Evolutionary conservation across 2,888 invertebrate genomes (phyloP).

Genomic region (Drosophila maculinotata): DNA sequence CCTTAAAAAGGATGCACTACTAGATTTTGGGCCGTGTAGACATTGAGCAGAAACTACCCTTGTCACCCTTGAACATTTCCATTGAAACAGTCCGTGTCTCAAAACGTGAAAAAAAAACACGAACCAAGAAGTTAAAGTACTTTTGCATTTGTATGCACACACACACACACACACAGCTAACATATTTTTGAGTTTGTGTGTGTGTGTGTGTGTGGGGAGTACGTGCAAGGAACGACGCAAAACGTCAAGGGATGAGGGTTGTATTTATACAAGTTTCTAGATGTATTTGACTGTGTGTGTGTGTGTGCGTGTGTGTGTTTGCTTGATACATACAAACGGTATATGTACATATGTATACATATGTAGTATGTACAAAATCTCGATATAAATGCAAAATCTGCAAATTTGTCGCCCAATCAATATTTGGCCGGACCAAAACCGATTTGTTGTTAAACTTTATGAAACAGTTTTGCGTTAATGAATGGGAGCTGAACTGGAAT

Average conservation of each 20-base stretch:
- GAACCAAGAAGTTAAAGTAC: slow-evolving; percentile 79
- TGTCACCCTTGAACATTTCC: slow-evolving; percentile 78
- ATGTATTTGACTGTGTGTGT: slow-evolving; percentile 20
- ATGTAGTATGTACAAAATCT: slow-evolving; percentile 27
- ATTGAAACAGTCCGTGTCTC: slow-evolving; percentile 69
- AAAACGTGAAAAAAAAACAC: slow-evolving; percentile 49
- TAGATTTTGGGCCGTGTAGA: slow-evolving; percentile 69
- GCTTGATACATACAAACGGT: slow-evolving; percentile 54
- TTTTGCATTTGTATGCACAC: slow-evolving; percentile 62
- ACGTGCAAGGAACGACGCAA: slow-evolving; percentile 65
- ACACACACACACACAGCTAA: slow-evolving; percentile 35
- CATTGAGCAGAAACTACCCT: slow-evolving; percentile 69
- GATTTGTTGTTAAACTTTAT: slow-evolving; percentile 15
- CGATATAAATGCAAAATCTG: slow-evolving; percentile 43
- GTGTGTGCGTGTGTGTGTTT: slow-evolving; percentile 30
- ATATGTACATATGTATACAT: slow-evolving; percentile 25
- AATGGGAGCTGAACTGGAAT: slow-evolving; percentile 23
- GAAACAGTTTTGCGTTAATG: slow-evolving; percentile 1
- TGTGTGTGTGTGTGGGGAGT: slow-evolving; percentile 28
- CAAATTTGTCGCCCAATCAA: slow-evolving; percentile 39
- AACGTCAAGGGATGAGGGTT: slow-evolving; percentile 78
- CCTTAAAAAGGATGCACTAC: slow-evolving; percentile 61
- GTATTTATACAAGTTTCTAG: slow-evolving; percentile 70
- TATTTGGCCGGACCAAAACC: slow-evolving; percentile 10
- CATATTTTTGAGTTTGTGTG: slow-evolving; percentile 11